These are phyloP conservation scores for Acanthococcus lagerstroemiae DNA, from an alignment of 2,888 invertebrate genomes.

Conservation along the genomic window DNA sequence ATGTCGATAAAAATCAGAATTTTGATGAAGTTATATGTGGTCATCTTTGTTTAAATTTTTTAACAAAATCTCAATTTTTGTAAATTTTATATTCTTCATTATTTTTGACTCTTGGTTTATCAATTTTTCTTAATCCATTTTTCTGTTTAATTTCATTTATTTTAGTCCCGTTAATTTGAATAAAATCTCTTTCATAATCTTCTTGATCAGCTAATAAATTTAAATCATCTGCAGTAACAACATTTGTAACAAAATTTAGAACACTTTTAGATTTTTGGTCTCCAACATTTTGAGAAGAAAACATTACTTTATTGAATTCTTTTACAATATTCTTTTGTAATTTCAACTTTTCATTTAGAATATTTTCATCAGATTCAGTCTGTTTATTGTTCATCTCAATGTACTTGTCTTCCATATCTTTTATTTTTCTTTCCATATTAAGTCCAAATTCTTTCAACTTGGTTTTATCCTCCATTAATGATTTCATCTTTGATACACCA, in stretches of 20 bases:
- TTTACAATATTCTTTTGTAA: constrained; percentile 1
- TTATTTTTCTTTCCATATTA: constrained; percentile 20
- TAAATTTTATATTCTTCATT: constrained; percentile 19
- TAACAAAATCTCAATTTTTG: no score
- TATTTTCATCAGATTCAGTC: constrained; percentile 15
- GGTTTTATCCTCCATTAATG: constrained; percentile 13
- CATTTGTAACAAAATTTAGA: constrained; percentile 5
- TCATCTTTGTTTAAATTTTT: no score
- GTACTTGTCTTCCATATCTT: constrained; percentile 18
- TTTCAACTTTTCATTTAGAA: constrained; percentile 5
- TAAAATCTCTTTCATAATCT: constrained; percentile 16
- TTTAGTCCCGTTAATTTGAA: not conserved
- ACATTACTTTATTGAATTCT: not conserved
- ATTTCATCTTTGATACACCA: constrained; percentile 10
- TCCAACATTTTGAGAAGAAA: not conserved
- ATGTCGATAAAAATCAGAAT: no score
- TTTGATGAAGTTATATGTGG: no score
- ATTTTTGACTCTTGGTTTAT: constrained; percentile 18
- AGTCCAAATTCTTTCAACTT: constrained; percentile 15
- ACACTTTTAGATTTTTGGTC: constrained; percentile 11
- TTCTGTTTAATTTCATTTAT: constrained; percentile 10
- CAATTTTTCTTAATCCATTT: constrained; percentile 11
- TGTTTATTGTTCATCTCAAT: constrained; percentile 12
- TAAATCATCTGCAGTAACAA: constrained; percentile 14
- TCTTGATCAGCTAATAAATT: constrained; percentile 8